phyloP scores from a whole-genome alignment of 1,140 invertebrate species.

The Caenorhabditis tropicalis region DNA sequence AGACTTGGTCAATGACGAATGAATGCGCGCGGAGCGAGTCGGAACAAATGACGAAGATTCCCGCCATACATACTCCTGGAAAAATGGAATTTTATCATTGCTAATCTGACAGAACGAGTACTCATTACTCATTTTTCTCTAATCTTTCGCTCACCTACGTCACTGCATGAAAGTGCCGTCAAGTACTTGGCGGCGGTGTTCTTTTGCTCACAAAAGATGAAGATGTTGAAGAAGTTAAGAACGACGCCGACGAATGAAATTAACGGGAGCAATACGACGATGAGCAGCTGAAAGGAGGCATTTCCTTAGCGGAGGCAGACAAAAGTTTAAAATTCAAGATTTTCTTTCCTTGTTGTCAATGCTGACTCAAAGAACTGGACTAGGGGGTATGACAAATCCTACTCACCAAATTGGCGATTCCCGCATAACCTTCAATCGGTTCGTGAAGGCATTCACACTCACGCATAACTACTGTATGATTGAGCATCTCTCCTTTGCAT shows the following conservation, averaged over 20 bases:
- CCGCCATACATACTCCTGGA: conserved; percentile 62
- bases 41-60: conserved; percentile 63
- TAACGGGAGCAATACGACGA: conserved; percentile 47
- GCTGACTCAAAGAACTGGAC: neutral
- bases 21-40: conserved; percentile 61
- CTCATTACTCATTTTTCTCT: conserved; percentile 20
- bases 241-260: conserved; percentile 54
- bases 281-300: conserved; percentile 46
- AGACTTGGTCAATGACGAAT: conserved; percentile 62
- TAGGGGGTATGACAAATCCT: neutral
- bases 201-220: conserved; percentile 54
- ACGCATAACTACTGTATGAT: conserved; percentile 39
- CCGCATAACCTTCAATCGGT: conserved; percentile 5
- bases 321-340: neutral
- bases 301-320: neutral
- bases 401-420: conserved; percentile 4
- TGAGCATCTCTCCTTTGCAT: conserved; percentile 30
- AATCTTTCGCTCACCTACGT: conserved; percentile 51
- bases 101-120: conserved; percentile 8
- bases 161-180: conserved; percentile 51
- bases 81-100: conserved; percentile 31
- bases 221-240: conserved; percentile 53
- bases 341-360: neutral
- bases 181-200: conserved; percentile 52
- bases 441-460: conserved; percentile 41